Evolutionary conservation across 2,797 vertebrate species (phyloP).

Genomic region (Pipistrellus nathusii): DNA sequence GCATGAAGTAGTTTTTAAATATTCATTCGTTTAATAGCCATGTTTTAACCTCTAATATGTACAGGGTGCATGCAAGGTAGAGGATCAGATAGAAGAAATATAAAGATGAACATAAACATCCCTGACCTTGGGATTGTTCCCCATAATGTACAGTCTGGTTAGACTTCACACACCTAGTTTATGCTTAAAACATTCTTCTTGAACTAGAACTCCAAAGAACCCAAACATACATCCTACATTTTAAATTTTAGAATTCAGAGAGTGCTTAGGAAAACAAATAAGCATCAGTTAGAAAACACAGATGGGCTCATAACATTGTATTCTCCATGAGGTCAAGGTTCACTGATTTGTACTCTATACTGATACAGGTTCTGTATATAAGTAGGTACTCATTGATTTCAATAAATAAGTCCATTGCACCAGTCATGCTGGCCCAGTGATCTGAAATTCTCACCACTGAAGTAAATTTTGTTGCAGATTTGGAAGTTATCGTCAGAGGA

Average conservation of each 20-base stretch:
- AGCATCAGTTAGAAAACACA: no score
- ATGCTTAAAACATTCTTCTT: background rate
- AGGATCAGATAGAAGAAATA: background rate
- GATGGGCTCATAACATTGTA: no score
- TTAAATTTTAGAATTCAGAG: background rate
- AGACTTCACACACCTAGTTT: background rate
- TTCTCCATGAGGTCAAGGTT: background rate
- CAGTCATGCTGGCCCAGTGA: background rate
- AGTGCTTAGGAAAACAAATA: background rate
- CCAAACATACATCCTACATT: background rate
- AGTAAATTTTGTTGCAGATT: background rate
- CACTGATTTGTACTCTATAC: background rate
- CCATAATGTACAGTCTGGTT: background rate
- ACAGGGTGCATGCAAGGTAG: background rate
- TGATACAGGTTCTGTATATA: background rate
- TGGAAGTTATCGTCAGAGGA: conserved; percentile 1
- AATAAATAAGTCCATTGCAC: background rate
- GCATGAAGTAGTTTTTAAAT: background rate
- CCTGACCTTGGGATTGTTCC: background rate
- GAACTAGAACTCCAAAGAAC: background rate
- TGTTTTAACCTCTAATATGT: background rate
- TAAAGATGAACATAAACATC: background rate
- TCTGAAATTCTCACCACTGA: background rate
- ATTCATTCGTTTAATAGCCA: background rate
- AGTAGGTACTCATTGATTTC: background rate